Base-by-base conservation (phyloP, 2,888 invertebrate species). In the Syrphus vitripennis region DNA sequence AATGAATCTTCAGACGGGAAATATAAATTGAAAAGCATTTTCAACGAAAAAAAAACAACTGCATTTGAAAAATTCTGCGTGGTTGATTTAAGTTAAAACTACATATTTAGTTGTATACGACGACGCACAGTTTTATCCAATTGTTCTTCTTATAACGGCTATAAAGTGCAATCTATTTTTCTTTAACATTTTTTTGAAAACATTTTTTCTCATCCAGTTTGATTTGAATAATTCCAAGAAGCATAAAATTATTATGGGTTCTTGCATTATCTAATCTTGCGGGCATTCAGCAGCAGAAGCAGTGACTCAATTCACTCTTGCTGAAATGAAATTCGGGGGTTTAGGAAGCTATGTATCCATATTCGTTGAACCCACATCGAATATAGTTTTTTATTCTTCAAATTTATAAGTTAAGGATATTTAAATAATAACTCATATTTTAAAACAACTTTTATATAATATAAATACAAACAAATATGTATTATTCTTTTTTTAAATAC, bases 141-240 rank as follows among this genome's bases (percentile, higher is more conserved):
- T 48, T 83, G 37, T 69, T 50, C 48, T 50, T 74, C 45, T 69
- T 37, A 42, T 59, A 59, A 42, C 65, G 57, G 50, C 57, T 76
- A 48, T 67, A 55, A 72, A 77, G 80, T 80, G 79, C 83, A 83
- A 83, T 84, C 75, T 55, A n/a, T 37, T 59, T 37, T 37, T 21
- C 16, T 34, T 37, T 21, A n/a, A n/a, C n/a, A 19, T 37, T 45
- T 72, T 69, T 45, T 69, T 19, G 69, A 63, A 83, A 65, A 10
- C 4, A 57, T 12, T 29, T 21, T 48, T 57, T 61, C 24, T 14
- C 69, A 70, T 45, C 45, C 16, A 19, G 21, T 50, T 61, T 57
- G 53, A 74, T 65, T 57, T 59, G 26, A 16, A 63, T 42, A 50
- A n/a, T 53, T 61, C n/a, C 34, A 50, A 53, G 14, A 67, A 19